These are phyloP conservation scores for Plemyria rubiginata DNA, from an alignment of 2,888 invertebrate genomes.

Conservation along the genomic window DNA sequence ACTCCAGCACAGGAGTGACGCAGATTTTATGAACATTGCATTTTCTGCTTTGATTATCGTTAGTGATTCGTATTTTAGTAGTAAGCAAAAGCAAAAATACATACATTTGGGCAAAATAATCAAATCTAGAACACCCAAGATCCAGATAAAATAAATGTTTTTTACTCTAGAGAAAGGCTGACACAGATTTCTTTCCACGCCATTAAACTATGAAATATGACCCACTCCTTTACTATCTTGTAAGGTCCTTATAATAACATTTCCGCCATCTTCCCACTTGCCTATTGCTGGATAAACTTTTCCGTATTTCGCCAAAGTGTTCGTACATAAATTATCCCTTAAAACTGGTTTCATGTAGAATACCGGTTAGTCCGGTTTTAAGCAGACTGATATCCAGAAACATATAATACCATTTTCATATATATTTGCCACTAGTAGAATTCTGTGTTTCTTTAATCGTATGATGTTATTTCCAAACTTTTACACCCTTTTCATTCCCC, in stretches of 20 bases:
- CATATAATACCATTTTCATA: too few species aligned
- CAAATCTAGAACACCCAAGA: not conserved
- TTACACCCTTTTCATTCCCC: too few species aligned
- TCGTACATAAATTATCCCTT: constrained; percentile 53
- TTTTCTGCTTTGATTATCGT: too few species aligned
- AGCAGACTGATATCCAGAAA: not conserved
- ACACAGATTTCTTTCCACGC: constrained; percentile 14
- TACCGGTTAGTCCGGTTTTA: constrained; percentile 6
- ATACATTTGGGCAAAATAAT: not conserved
- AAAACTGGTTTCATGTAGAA: constrained; percentile 22
- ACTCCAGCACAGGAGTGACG: too few species aligned
- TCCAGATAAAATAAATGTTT: not conserved
- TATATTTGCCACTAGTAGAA: too few species aligned
- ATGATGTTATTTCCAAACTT: too few species aligned
- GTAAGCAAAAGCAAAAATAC: too few species aligned
- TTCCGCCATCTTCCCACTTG: constrained; percentile 36
- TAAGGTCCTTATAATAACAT: constrained; percentile 29
- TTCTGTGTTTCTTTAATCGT: too few species aligned
- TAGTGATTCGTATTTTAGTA: too few species aligned
- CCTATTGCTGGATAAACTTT: constrained; percentile 48
- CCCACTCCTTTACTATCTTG: constrained; percentile 32
- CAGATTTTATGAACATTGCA: too few species aligned
- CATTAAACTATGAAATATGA: constrained; percentile 39
- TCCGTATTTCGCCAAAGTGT: constrained; percentile 47
- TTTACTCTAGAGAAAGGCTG: constrained; percentile 8